These are phyloP conservation scores for Cyprinodon brontotheroides DNA, from an alignment of 2,113 vertebrate genomes.

Conservation along the genomic window DNA sequence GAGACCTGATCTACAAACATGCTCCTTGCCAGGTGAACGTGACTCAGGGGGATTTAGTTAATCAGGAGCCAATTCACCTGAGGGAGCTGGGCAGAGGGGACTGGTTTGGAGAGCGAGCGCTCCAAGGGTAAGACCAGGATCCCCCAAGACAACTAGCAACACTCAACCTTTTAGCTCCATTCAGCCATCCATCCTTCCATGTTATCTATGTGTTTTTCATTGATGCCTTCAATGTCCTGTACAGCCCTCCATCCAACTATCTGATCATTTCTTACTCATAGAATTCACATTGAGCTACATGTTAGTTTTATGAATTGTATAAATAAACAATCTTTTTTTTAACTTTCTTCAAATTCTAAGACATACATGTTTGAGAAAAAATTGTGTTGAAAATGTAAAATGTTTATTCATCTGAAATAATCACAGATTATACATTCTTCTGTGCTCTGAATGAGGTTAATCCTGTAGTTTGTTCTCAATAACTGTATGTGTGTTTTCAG, in stretches of 20 bases:
- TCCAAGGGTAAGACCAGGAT: constrained; percentile 61
- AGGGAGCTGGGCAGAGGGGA: constrained; percentile 62
- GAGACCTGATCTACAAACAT: not conserved
- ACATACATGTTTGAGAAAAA: not conserved
- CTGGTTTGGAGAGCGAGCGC: constrained; percentile 71
- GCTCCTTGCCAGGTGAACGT: constrained; percentile 57
- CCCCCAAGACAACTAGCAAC: not conserved
- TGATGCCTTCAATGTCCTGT: no score
- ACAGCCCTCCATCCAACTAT: not conserved
- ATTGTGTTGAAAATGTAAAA: not conserved
- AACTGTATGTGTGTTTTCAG: constrained; percentile 68
- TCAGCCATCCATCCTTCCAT: not conserved
- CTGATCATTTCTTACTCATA: not conserved
- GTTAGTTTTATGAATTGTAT: not conserved
- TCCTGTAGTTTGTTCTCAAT: not conserved
- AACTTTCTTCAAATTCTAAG: not conserved
- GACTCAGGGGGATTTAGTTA: constrained; percentile 56
- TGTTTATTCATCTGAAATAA: not conserved
- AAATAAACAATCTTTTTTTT: not conserved
- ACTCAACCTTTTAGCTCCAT: not conserved
- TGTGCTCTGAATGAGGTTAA: not conserved
- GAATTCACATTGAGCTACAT: not conserved
- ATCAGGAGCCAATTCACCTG: constrained; percentile 48
- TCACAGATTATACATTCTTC: not conserved
- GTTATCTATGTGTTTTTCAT: no score